These are phyloP conservation scores for Origma solitaria DNA, from an alignment of 2,113 vertebrate genomes.

Conservation along the genomic window DNA sequence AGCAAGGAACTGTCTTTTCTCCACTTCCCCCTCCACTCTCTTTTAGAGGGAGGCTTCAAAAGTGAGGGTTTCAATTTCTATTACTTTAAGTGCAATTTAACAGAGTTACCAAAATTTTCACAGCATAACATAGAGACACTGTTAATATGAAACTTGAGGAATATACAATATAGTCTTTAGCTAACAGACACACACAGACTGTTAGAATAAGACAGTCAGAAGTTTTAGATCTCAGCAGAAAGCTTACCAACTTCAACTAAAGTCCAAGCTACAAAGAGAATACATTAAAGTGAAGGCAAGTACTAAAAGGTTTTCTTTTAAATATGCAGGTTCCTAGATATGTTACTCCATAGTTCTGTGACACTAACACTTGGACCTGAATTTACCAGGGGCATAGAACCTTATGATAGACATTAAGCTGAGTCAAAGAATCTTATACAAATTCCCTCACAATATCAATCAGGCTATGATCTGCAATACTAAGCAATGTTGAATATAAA, in stretches of 20 bases:
- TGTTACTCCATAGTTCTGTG: neutral
- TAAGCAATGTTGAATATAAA: neutral
- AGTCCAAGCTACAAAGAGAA: neutral
- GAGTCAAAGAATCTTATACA: neutral
- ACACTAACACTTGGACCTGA: neutral
- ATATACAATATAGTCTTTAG: neutral
- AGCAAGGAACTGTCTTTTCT: neutral
- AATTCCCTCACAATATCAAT: neutral
- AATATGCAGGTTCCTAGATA: neutral
- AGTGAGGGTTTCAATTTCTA: neutral
- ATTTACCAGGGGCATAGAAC: neutral
- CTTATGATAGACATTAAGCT: neutral
- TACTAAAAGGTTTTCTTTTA: neutral
- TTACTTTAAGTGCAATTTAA: neutral
- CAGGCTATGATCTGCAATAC: neutral
- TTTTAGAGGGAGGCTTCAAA: neutral
- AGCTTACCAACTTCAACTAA: neutral
- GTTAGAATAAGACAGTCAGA: neutral
- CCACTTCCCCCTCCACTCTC: neutral
- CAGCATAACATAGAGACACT: neutral
- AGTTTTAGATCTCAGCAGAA: neutral
- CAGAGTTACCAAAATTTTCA: neutral
- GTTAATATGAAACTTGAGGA: neutral
- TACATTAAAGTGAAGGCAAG: neutral
- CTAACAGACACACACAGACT: neutral